Conservation (phyloP, 2,888 invertebrate genomes). For the Sphinx pinastri region DNA sequence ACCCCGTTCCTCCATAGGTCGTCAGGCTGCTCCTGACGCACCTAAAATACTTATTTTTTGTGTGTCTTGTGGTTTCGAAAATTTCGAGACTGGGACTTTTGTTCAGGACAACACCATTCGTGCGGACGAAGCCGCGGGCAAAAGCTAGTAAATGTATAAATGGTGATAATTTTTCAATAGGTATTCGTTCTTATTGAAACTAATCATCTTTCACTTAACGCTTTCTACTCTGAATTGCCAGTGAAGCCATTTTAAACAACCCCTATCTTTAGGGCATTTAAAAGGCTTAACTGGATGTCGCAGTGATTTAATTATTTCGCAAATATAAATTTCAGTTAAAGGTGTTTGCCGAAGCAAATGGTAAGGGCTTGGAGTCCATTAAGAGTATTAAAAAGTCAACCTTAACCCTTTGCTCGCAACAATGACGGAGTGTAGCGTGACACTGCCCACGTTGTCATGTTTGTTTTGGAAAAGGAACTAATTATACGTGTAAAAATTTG, state of each 20-base stretch:
- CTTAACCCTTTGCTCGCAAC: slow-evolving; percentile 40
- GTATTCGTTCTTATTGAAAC: background rate
- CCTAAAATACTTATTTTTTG: too few relatives aligned
- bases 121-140: too few relatives aligned
- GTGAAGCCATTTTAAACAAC: slow-evolving; percentile 2
- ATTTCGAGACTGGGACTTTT: too few relatives aligned
- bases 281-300: slow-evolving; percentile 21
- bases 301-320: slow-evolving; percentile 13
- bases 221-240: background rate
- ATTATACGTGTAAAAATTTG: background rate
- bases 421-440: slow-evolving; percentile 16
- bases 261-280: slow-evolving; percentile 1
- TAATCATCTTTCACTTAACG: background rate
- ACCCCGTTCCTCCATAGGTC: too few relatives aligned
- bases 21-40: too few relatives aligned
- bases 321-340: slow-evolving; percentile 11
- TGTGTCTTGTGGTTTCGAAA: too few relatives aligned
- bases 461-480: slow-evolving; percentile 1
- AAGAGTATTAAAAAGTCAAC: slow-evolving; percentile 45
- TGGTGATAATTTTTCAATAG: too few relatives aligned
- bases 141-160: too few relatives aligned
- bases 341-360: slow-evolving; percentile 25
- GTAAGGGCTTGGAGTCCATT: slow-evolving; percentile 41
- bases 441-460: slow-evolving; percentile 9
- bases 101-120: too few relatives aligned